Conservation (phyloP, 2,113 vertebrate genomes). For the Tonatia bakeri region DNA sequence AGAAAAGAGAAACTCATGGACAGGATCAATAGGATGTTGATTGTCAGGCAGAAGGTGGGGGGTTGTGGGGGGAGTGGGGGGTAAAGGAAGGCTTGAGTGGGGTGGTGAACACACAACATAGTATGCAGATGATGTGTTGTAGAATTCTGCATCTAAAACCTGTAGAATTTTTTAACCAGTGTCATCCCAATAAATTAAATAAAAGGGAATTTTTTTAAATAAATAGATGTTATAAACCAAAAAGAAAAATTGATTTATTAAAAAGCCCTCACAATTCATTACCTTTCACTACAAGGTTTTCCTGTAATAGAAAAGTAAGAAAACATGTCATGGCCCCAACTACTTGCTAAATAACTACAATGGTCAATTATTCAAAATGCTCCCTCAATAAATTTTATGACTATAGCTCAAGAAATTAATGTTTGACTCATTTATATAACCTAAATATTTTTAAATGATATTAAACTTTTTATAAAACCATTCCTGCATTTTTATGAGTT, state of each 20-base stretch:
- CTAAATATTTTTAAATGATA: neutral
- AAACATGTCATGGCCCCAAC: neutral
- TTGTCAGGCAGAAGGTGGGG: no score
- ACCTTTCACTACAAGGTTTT: neutral
- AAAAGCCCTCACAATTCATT: neutral
- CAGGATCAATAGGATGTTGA: no score
- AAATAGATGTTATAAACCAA: no score
- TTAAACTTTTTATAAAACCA: neutral
- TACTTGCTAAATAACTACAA: neutral
- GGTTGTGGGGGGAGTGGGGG: no score
- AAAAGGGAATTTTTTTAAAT: no score
- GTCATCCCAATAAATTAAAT: no score
- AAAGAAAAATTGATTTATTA: neutral
- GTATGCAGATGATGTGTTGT: no score
- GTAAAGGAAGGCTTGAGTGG: no score
- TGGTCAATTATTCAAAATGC: conserved; percentile 13
- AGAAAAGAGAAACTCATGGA: no score
- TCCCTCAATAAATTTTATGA: neutral
- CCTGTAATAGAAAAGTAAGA: neutral
- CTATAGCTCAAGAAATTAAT: neutral
- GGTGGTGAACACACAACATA: no score
- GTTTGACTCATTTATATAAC: conserved; percentile 9
- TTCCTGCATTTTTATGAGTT: neutral
- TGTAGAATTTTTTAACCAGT: no score
- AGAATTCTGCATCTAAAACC: no score